Conservation (phyloP, 2,797 vertebrate species). For the Yasuhikotakia modesta region DNA sequence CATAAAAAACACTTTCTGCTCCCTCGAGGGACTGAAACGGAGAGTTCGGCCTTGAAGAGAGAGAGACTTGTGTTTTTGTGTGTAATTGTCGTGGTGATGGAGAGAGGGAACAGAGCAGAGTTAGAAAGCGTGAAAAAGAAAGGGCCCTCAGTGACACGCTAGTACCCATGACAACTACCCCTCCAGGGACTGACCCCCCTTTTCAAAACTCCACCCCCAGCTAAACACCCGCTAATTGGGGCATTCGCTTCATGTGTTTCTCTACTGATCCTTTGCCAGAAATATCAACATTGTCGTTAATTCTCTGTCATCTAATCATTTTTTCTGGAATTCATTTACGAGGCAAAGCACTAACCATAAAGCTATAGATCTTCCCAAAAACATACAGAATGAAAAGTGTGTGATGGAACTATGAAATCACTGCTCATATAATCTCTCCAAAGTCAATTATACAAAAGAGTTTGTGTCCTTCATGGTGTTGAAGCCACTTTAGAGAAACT, state of each 20-base stretch:
- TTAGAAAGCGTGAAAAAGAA: constrained; percentile 37
- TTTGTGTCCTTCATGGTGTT: constrained; percentile 22
- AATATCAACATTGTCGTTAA: constrained; percentile 45
- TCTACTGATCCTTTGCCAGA: constrained; percentile 47
- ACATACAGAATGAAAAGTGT: constrained; percentile 18
- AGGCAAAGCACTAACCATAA: constrained; percentile 14
- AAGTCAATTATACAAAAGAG: constrained; percentile 12
- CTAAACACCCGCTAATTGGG: constrained; percentile 52
- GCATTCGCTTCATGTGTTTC: constrained; percentile 39
- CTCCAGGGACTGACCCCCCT: constrained; percentile 29
- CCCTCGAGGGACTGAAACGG: constrained; percentile 37
- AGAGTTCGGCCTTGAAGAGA: constrained; percentile 49
- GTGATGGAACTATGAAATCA: constrained; percentile 28
- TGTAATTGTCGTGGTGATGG: constrained; percentile 59
- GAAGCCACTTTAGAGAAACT: constrained; percentile 9
- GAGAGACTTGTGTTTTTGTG: constrained; percentile 48
- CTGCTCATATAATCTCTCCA: constrained; percentile 31
- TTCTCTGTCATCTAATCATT: constrained; percentile 38
- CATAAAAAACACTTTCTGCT: constrained; percentile 42
- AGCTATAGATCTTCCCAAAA: constrained; percentile 17
- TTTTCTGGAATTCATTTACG: constrained; percentile 32
- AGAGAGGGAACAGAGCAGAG: constrained; percentile 53
- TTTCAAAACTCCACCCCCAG: constrained; percentile 29
- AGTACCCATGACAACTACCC: constrained; percentile 49
- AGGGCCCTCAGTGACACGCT: constrained; percentile 42